A percentile compares a stretch with the other conserved stretches of the same genome.
phyloP scores from a whole-genome alignment of 2,113 vertebrate genomes.

The Salvelinus alpinus region DNA sequence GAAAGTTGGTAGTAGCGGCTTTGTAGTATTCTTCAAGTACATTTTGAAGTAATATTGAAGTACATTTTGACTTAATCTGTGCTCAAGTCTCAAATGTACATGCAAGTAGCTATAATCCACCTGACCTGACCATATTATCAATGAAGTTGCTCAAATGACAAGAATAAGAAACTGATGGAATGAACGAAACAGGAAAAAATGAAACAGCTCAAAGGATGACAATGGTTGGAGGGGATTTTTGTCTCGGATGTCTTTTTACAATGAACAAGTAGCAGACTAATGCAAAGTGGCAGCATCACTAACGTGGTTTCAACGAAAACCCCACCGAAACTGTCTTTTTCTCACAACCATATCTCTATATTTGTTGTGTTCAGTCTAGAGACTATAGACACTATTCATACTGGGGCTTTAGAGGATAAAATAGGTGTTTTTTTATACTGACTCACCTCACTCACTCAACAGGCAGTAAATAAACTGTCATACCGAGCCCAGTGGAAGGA shows the following conservation, averaged over 20 bases:
- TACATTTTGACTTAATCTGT: too few relatives aligned
- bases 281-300: slow-evolving; percentile 29
- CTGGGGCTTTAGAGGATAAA: background rate
- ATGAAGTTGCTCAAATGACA: background rate
- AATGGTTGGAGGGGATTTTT: slow-evolving; percentile 13
- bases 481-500: background rate
- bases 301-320: slow-evolving; percentile 59
- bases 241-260: slow-evolving; percentile 33
- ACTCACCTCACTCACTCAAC: background rate
- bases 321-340: slow-evolving; percentile 62
- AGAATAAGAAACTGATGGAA: background rate
- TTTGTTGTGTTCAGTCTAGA: slow-evolving; percentile 4
- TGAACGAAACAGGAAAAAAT: background rate
- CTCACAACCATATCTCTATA: slow-evolving; percentile 17
- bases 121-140: background rate
- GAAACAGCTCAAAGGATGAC: background rate
- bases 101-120: background rate
- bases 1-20: too few relatives aligned
- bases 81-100: background rate
- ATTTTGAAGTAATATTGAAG: too few relatives aligned
- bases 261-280: slow-evolving; percentile 40
- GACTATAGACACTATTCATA: background rate
- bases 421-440: background rate
- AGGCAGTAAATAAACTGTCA: too few relatives aligned
- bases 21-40: too few relatives aligned